Base-by-base conservation (phyloP, 2,888 invertebrate species). In the Scaeva pyrastri region DNA sequence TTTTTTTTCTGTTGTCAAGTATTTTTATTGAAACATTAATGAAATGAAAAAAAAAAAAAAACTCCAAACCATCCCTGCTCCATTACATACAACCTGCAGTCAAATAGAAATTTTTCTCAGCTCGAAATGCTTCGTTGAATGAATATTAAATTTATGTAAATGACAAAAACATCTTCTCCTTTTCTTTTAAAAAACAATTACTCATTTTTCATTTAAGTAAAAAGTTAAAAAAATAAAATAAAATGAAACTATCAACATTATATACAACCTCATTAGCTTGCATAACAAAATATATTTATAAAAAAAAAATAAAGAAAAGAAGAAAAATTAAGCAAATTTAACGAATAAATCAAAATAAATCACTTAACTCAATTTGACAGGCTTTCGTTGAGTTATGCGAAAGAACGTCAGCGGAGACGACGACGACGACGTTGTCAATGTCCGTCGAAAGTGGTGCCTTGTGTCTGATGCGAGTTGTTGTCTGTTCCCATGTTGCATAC, bases 261-360 rank as follows among this genome's bases (percentile, higher is more conserved):
- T 31, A 7, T 55, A 8, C 70, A 81, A 26, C n/a, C 77, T 68
- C 77, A 83, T 83, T 55, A 77, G 73, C 70, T 84, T 74, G 74
- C 78, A 71, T 64, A 79, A 74, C 45, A 26, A 43, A 56, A 72
- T 73, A 45, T 52, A 41, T 62, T 62, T 64, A 64, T 48, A 43
- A 39, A 58, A 19, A 11, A 16, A 56, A 16, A 39, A 31, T n/a
- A n/a, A n/a, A n/a, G n/a, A n/a, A 31, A 7, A 66, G 7, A 48
- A 36, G 19, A 39, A 36, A 43, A 50, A 60, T 50, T 60, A 78
- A 70, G 56, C 16, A 70, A 78, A 56, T 56, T 74, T 64, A 19
- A 60, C 8, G 82, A 82, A 86, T 86, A 86, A 85, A 85, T 85
- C 81, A 81, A 85, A 85, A 85, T 77, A 77, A 82, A 86, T 86